Conservation (phyloP, 2,113 vertebrate genomes). For the Phyllopteryx taeniolatus region DNA sequence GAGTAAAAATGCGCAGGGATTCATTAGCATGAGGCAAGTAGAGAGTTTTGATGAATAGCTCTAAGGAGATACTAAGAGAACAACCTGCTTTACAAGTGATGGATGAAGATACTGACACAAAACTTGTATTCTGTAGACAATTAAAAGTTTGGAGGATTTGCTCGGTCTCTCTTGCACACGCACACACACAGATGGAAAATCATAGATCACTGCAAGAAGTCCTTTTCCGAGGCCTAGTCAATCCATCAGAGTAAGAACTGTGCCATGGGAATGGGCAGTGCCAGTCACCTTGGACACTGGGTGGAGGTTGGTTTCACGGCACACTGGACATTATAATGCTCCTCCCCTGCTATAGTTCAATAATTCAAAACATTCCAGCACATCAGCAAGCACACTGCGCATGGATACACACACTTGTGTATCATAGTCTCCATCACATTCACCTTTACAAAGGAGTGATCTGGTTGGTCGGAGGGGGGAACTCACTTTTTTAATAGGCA, state of each 20-base stretch:
- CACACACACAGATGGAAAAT: constrained; percentile 4
- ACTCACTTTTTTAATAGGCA: constrained; percentile 44
- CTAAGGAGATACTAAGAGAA: constrained; percentile 38
- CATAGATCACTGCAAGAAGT: constrained; percentile 24
- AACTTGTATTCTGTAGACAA: constrained; percentile 32
- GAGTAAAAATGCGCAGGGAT: constrained; percentile 41
- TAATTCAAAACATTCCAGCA: constrained; percentile 54
- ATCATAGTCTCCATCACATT: constrained; percentile 7
- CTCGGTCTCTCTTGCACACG: neutral
- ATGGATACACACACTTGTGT: neutral
- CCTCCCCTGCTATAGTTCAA: constrained; percentile 62
- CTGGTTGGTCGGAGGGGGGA: constrained; percentile 30
- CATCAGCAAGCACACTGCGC: constrained; percentile 21
- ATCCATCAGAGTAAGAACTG: constrained; percentile 60
- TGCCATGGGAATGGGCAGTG: constrained; percentile 53
- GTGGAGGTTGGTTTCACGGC: constrained; percentile 61
- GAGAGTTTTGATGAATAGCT: constrained; percentile 48
- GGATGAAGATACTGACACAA: constrained; percentile 20
- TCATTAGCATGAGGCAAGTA: constrained; percentile 55
- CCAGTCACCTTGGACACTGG: constrained; percentile 68
- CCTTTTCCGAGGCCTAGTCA: constrained; percentile 50
- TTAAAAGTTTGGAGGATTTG: constrained; percentile 30
- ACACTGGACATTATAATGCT: constrained; percentile 60
- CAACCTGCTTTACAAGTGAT: constrained; percentile 36
- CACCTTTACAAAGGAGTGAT: constrained; percentile 32